Base-by-base conservation (phyloP, 1,140 invertebrate species). In the Caenorhabditis remanei region DNA sequence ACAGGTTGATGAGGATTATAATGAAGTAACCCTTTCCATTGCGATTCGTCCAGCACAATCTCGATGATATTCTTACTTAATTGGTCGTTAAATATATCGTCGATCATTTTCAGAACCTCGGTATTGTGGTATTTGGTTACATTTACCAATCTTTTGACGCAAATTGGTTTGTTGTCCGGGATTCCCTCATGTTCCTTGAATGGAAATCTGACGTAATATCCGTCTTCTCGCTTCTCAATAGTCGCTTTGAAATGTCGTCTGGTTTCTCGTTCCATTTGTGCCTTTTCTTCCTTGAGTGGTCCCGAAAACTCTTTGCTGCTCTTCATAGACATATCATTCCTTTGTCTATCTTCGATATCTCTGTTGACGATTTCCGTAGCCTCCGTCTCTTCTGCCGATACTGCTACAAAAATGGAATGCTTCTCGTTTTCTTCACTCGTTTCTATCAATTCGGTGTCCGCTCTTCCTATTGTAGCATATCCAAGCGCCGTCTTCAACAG, bases 1-100 rank as follows among this genome's bases (percentile, higher is more conserved):
- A 94, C 93, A 0, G 85, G 85, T 50, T 94, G 93, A 91, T 94
- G 93, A 8, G 94, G 93, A 16, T 94, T 92, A 93, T 94, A 92
- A 91, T 89, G 87, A 19, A 89, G n/a, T n/a, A n/a, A n/a, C n/a
- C 16, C 8, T 24, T 41, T 56, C 87, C 87, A n/a, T 48, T 79
- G 32, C 9, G 71, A 19, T 61, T 24, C 43, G 19, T 63, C 53
- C 5, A 4, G 5, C 5, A 89, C 84, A 1, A 21, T 56, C 55
- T 89, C 88, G 40, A 89, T 71, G 16, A 89, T 89, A 1, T 43
- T 48, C 5, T 71, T 48, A 0, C 7, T 13, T 7, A 89, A 41
- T 67, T 89, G 88, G 3, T 89, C 63, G 21, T 89, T 1, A 24
- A 89, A 82, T 7, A 85, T 89, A 9, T 85, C 48, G 46, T 89